Percentiles rank a stretch among this genome's conserved stretches.
phyloP scores from a whole-genome alignment of 2,797 vertebrate species.

The Kryptopterus vitreolus region DNA sequence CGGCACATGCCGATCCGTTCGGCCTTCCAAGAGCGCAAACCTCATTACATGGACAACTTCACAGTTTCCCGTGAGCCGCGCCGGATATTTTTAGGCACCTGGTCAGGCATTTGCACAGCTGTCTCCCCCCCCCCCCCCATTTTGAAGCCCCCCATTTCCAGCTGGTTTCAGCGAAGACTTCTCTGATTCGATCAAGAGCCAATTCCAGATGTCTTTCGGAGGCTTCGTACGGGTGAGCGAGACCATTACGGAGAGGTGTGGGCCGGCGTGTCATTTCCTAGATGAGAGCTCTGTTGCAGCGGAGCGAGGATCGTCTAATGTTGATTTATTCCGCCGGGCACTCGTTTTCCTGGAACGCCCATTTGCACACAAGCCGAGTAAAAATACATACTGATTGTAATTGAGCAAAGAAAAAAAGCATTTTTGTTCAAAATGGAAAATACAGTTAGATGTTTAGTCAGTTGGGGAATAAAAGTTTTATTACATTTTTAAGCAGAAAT shows the following conservation, averaged over 20 bases:
- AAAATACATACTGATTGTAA: neutral
- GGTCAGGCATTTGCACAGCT: slow-evolving; percentile 1
- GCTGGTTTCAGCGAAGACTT: slow-evolving; percentile 69
- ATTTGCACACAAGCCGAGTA: neutral
- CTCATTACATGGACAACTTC: neutral
- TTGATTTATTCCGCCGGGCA: slow-evolving; percentile 24
- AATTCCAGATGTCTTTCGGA: slow-evolving; percentile 44
- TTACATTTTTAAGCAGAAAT: neutral
- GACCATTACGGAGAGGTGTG: slow-evolving; percentile 39
- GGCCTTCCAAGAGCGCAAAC: neutral
- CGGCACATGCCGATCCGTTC: neutral
- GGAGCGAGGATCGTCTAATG: slow-evolving; percentile 18
- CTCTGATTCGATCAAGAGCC: slow-evolving; percentile 68
- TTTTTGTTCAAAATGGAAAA: neutral
- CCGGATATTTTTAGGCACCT: slow-evolving; percentile 10
- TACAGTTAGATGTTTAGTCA: neutral
- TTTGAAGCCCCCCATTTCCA: slow-evolving; percentile 64
- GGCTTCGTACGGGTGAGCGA: slow-evolving; percentile 29
- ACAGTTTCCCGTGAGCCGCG: neutral
- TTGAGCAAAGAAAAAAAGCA: no score
- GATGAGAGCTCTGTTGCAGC: slow-evolving; percentile 28
- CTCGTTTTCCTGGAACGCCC: neutral
- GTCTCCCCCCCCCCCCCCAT: slow-evolving; percentile 8
- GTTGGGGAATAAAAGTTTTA: neutral
- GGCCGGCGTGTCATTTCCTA: slow-evolving; percentile 36